Base-by-base conservation (phyloP, 1,140 invertebrate genomes). In the Drosophila seguyi region DNA sequence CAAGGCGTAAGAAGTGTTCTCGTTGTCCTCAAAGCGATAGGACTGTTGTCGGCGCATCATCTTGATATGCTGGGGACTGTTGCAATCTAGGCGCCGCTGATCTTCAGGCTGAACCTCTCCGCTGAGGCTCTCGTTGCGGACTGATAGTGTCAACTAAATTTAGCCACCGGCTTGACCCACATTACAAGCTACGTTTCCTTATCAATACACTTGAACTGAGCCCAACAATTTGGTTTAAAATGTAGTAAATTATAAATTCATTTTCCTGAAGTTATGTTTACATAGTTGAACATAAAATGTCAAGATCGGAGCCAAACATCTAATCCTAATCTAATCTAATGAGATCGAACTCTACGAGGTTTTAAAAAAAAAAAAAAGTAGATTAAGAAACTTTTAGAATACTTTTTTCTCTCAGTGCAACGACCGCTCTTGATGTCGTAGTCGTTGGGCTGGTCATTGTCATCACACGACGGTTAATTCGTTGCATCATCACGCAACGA, bases 11-110 rank as follows among this genome's bases (percentile, higher is more conserved):
- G 81, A 41, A 14, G 81, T 77, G 20, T 27, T 50, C 44, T 92
- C 86, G 41, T 87, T 65, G 75, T 92, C 90, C 67, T 92, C 90
- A 20, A 92, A 88, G 13, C 90, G 90, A 82, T 88, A 92, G 72
- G 90, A 92, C 71, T 88, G 81, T 69, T 92, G 90, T 25, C 90
- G 65, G 16, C 86, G 90, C 67, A 92, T 80, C 78, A 75, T 90
- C 47, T 55, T 79, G 45, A 71, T 65, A 41, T 48, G 58, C 39
- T 74, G 29, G 38, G 18, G 7, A 8, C n/a, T 55, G 36, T 22
- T 75, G 8, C 14, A 61, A 55, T 65, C 59, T 41, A 55, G 52
- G 31, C 73, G 45, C 45, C 36, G 53, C 62, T 61, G 60, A 36
- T 48, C 36, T 31, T 55, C 31, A 48, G 36, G 41, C 34, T 67